A percentile compares a stretch with the other conserved stretches of the same genome.
phyloP scores from a whole-genome alignment of 2,113 vertebrate species.

The Hydrochoerus hydrochaeris region DNA sequence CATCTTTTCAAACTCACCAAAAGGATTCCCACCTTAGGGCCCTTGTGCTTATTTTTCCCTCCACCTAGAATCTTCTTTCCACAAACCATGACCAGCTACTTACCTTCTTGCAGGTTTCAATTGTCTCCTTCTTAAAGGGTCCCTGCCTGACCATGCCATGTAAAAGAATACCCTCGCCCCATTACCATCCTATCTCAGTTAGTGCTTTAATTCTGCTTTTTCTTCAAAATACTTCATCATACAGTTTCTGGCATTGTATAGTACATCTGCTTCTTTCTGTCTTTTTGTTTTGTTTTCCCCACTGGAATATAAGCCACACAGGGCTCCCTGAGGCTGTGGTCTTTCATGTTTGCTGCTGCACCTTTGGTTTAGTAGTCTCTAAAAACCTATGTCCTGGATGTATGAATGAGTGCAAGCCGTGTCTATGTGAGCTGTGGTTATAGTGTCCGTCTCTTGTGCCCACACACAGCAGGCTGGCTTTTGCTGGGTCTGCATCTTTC shows the following conservation, averaged over 20 bases:
- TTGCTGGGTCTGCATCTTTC: background rate
- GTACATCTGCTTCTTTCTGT: background rate
- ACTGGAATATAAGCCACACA: too few species aligned
- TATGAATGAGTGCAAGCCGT: background rate
- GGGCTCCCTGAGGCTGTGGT: background rate
- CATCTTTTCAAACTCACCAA: background rate
- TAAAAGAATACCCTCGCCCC: background rate
- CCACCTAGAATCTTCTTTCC: background rate
- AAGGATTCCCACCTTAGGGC: background rate
- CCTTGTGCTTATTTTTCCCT: background rate
- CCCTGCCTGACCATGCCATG: background rate
- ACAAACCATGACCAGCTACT: background rate
- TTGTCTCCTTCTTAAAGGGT: background rate
- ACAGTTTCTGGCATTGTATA: background rate
- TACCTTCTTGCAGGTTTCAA: background rate
- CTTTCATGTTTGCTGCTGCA: background rate
- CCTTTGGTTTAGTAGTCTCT: background rate
- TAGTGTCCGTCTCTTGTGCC: background rate
- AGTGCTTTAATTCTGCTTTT: background rate
- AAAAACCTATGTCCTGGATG: background rate
- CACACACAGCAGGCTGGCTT: background rate
- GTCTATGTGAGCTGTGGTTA: accelerated
- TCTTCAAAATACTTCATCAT: background rate
- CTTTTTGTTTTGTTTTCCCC: background rate
- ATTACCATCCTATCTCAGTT: background rate